phyloP scores from a whole-genome alignment of 2,888 invertebrate genomes.

The Plemyria rubiginata region DNA sequence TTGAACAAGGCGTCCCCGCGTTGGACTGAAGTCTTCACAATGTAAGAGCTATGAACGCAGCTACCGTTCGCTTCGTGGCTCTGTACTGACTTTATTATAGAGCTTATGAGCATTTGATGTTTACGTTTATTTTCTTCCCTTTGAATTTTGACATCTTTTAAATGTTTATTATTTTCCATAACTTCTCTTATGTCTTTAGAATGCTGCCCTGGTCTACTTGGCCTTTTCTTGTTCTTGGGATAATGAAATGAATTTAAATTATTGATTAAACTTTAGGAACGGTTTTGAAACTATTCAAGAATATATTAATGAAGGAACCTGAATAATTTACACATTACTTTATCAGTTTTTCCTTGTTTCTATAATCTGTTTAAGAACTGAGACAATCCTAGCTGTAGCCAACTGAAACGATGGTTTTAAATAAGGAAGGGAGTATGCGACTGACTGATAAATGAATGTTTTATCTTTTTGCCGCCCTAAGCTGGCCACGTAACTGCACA shows the following conservation, averaged over 20 bases:
- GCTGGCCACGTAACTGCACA: conserved; percentile 50
- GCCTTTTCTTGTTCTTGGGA: too few relatives aligned
- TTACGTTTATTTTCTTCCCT: conserved; percentile 11
- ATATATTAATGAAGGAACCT: too few relatives aligned
- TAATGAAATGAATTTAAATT: too few relatives aligned
- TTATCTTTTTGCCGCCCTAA: conserved; percentile 41
- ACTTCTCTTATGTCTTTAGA: too few relatives aligned
- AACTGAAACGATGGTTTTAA: conserved; percentile 28
- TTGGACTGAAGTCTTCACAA: conserved; percentile 32
- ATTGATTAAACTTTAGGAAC: too few relatives aligned
- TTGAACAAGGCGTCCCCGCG: conserved; percentile 49
- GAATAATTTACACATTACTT: background rate
- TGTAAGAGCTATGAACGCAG: conserved; percentile 34
- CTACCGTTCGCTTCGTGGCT: conserved; percentile 38
- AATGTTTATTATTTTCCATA: background rate
- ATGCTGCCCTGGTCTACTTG: too few relatives aligned
- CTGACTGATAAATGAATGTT: conserved; percentile 41
- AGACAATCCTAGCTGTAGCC: conserved; percentile 28
- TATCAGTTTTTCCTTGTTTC: background rate
- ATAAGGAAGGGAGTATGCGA: conserved; percentile 31
- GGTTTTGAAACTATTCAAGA: too few relatives aligned
- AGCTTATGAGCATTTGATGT: conserved; percentile 22
- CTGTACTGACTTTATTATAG: conserved; percentile 24
- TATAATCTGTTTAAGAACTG: conserved; percentile 25
- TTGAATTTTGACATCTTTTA: conserved; percentile 12